A percentile compares a stretch with the other conserved stretches of the same genome.
Evolutionary conservation across 2,888 invertebrate genomes (phyloP).

Genomic region (Agrenia bidenticulata): DNA sequence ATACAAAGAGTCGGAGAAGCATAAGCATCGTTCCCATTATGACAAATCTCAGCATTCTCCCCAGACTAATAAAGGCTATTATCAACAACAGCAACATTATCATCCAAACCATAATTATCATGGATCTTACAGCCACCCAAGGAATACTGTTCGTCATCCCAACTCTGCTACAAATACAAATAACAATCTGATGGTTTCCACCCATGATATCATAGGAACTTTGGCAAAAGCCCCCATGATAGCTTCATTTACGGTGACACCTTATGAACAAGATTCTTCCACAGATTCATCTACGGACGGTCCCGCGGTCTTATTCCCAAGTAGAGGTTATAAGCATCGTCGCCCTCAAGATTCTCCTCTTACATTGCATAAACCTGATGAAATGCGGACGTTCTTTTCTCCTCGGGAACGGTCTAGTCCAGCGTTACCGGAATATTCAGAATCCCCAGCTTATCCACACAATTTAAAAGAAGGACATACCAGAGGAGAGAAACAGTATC

Average conservation of each 20-base stretch:
- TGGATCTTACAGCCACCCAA: conserved; percentile 33
- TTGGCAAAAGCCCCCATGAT: conserved; percentile 34
- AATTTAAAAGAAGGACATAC: too few species aligned
- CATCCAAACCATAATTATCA: conserved; percentile 41
- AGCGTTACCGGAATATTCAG: too few species aligned
- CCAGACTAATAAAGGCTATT: not conserved
- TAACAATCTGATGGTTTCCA: conserved; percentile 6
- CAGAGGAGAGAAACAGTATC: not conserved
- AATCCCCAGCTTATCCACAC: too few species aligned
- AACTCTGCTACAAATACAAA: not conserved
- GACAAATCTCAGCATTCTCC: conserved; percentile 30
- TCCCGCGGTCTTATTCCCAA: conserved; percentile 3
- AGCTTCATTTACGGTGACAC: conserved; percentile 33
- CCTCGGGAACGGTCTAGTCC: conserved; percentile 29
- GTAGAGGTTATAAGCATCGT: not conserved
- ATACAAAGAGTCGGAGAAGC: conserved; percentile 43
- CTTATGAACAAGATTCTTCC: conserved; percentile 18
- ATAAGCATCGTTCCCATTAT: conserved; percentile 33
- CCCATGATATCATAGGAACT: conserved; percentile 7
- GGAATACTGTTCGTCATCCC: not conserved
- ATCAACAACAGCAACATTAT: conserved; percentile 23
- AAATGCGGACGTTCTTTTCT: conserved; percentile 45
- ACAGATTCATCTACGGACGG: conserved; percentile 13
- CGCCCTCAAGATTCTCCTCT: not conserved
- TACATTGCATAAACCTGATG: conserved; percentile 20